Base-by-base conservation (phyloP, 2,888 invertebrate genomes). In the Cephus runcator region DNA sequence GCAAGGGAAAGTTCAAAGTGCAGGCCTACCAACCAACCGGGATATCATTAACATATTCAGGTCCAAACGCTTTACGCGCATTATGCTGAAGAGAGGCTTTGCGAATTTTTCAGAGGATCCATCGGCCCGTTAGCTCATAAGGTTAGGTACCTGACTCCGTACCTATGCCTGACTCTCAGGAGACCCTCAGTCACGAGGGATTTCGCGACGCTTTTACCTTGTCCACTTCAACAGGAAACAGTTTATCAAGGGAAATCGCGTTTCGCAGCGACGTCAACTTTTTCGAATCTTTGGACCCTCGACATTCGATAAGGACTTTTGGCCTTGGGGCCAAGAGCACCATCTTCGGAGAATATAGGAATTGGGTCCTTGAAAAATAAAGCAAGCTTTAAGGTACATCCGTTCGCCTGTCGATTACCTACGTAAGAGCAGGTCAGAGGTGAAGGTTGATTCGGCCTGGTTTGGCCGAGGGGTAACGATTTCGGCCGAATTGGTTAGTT, bases 401-500 rank as follows among this genome's bases (percentile, higher is more conserved):
- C 1, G 40, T 15, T 1, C 15, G 9, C 23, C 6, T 23, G 56
- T 23, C 12, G 12, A 35, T 35, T 23, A 23, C 23, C 23, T 1
- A 23, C 9, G 23, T 23, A 23, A 56, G 56, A 23, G 0, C 6
- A 56, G 56, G 23, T 56, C 56, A 56, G 56, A 23, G 56, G 56
- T 56, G 9, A 56, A 56, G 56, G 56, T 56, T 56, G 23, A 56
- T 56, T 56, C 56, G 23, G 23, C 23, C 23, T 56, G 56, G 23
- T 56, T 56, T 2, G 9, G 9, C 56, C 56, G 56, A 56, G 15
- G 56, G 56, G 56, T 56, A 56, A 56, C 9, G 23, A 9, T 56
- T 56, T 12, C 4, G 34, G 34, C 12, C 23, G 11, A 77, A 35
- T 30, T 40, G 75, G 76, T 78, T 79, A 77, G 73, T 75, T 73